Evolutionary conservation across 2,113 vertebrate species (phyloP).

Genomic region (Tragelaphus buxtoni): DNA sequence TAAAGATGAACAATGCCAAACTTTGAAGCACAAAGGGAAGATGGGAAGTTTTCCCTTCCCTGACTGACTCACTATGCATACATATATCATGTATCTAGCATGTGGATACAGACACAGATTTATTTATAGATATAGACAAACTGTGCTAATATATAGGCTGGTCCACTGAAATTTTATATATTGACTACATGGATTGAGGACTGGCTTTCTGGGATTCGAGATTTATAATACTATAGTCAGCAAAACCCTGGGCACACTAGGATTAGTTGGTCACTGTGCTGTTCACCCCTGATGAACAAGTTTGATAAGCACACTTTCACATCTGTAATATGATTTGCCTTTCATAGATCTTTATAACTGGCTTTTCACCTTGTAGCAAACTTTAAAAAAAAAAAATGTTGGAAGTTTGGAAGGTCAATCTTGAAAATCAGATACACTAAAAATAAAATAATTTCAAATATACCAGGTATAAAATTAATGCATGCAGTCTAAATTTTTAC

Average conservation of each 20-base stretch:
- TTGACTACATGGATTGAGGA: neutral
- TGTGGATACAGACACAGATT: neutral
- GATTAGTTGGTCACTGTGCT: neutral
- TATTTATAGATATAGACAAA: neutral
- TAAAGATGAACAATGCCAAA: neutral
- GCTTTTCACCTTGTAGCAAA: neutral
- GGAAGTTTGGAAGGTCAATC: neutral
- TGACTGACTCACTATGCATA: neutral
- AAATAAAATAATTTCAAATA: neutral
- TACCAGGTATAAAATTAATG: neutral
- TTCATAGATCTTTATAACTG: neutral
- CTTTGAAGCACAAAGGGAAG: neutral
- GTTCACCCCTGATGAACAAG: neutral
- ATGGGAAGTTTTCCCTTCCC: neutral
- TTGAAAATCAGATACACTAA: neutral
- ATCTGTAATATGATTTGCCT: neutral
- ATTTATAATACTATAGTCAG: neutral
- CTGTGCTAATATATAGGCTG: neutral
- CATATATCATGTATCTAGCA: too few species aligned
- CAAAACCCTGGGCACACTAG: neutral
- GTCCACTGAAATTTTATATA: neutral
- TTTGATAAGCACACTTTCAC: fast-evolving
- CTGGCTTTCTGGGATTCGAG: neutral
- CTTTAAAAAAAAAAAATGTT: neutral
- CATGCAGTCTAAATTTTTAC: neutral